Percentiles rank a stretch among this genome's conserved stretches.
Conservation (phyloP, 2,113 vertebrate genomes). For the Mesoclemmys tuberculata region DNA sequence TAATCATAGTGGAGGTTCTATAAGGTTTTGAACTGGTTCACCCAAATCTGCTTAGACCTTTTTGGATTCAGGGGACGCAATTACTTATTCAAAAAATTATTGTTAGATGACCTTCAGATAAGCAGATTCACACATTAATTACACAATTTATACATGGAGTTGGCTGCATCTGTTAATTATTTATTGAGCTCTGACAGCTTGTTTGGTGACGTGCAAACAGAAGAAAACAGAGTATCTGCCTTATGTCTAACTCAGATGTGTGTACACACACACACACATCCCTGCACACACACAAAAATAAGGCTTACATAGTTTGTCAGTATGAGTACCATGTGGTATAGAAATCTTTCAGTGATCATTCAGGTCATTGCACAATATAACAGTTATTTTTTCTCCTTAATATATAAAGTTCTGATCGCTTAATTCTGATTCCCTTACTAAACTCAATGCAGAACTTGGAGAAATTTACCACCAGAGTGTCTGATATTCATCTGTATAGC, state of each 20-base stretch:
- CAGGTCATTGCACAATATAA: not conserved
- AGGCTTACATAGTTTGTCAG: not conserved
- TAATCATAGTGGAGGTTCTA: not conserved
- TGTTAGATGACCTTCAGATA: not conserved
- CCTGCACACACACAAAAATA: not conserved
- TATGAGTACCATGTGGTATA: not conserved
- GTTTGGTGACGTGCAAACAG: not conserved
- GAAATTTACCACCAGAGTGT: not conserved
- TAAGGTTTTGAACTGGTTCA: not conserved
- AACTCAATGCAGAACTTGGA: not conserved
- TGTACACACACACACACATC: not conserved
- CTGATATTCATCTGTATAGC: not conserved
- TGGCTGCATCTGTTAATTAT: not conserved
- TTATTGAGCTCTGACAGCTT: not conserved
- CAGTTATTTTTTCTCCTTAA: not conserved
- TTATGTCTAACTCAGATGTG: not conserved
- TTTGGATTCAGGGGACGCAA: not conserved
- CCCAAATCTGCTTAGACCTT: not conserved
- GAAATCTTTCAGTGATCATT: not conserved
- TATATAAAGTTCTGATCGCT: not conserved
- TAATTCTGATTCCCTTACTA: not conserved
- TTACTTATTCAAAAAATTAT: not conserved
- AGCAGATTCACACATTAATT: not conserved
- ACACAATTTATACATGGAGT: not conserved
- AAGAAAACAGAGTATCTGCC: not conserved